Evolutionary conservation across 2,888 invertebrate species (phyloP).

Genomic region (Caenorhabditis uteleia): DNA sequence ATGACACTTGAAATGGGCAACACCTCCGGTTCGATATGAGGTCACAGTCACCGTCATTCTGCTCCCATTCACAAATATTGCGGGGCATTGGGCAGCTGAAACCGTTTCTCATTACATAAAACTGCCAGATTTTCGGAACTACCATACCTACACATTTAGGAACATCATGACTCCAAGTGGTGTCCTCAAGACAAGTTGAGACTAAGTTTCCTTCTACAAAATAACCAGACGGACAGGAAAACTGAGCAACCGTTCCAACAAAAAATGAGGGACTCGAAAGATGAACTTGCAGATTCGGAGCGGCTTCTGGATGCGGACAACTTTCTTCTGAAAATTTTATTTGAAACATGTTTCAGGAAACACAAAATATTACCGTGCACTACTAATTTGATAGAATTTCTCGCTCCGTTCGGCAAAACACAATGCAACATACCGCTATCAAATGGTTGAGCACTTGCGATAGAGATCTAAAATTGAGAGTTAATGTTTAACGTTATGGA

Average conservation of each 20-base stretch:
- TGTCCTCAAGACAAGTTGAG: slow-evolving; percentile 86
- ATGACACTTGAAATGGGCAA: slow-evolving; percentile 76
- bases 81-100: slow-evolving; percentile 63
- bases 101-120: not conserved
- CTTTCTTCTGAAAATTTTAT: slow-evolving; percentile 48
- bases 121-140: not conserved
- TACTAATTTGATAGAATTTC: slow-evolving; percentile 60
- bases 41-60: slow-evolving; percentile 55
- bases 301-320: slow-evolving; percentile 51
- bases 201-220: slow-evolving; percentile 69
- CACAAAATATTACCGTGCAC: slow-evolving; percentile 34
- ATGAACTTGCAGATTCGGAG: slow-evolving; percentile 46
- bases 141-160: slow-evolving; percentile 84
- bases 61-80: slow-evolving; percentile 52
- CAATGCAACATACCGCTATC: slow-evolving; percentile 86
- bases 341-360: not conserved
- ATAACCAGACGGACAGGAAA: slow-evolving; percentile 61
- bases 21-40: slow-evolving; percentile 71
- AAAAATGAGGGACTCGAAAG: slow-evolving; percentile 49
- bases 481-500: not conserved
- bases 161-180: slow-evolving; percentile 89
- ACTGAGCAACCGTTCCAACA: slow-evolving; percentile 62
- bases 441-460: slow-evolving; percentile 81
- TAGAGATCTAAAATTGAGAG: slow-evolving; percentile 77
- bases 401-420: slow-evolving; percentile 82